Evolutionary conservation across 2,888 invertebrate genomes (phyloP), one percentile per base, ranked within the genome.

Genomic region (Xylophagus ater): DNA sequence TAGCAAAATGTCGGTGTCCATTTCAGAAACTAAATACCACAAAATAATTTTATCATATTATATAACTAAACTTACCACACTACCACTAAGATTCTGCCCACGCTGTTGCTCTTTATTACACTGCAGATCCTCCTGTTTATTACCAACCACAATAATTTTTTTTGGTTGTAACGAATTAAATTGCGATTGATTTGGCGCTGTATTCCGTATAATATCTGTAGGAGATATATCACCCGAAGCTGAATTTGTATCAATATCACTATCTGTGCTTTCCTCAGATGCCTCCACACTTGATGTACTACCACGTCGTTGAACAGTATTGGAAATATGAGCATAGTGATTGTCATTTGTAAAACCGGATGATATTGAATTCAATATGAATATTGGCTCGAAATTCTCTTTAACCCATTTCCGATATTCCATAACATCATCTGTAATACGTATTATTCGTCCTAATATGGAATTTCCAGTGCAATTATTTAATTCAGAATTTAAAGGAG

Each of bases 401-500:
- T 61, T 58, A 43, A 67, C 64, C 67, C 67, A 67, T 48, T 63
- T 60, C 36, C 67, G 62, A 62, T 75, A 75, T 61, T 74, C 73
- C 54, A 75, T 69, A 55, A 96, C 93, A 68, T 92, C 89, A 67
- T 94, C 92, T 30, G 93, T 90, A 41, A 96, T 84, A 53, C 88
- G 78, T 53, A 96, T 77, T 51, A 96, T 85, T 53, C 94, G 80
- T 25, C 92, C 93, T 52, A 96, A 73, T 65, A 88, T 83, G 47
- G 74, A 73, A 55, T 70, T 68, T 20, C 68, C 65, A 43, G 66
- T 65, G 46, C 69, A 69, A 51, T 78, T 72, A 53, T 70, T 70
- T 53, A 72, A 69, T 52, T 65, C 66, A 46, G 63, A 59, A 49
- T 70, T 68, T 26, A 68, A 55, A 13, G 58, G 67, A 54, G 70